phyloP scores from a whole-genome alignment of 2,113 vertebrate species.

The Centropus bengalensis region DNA sequence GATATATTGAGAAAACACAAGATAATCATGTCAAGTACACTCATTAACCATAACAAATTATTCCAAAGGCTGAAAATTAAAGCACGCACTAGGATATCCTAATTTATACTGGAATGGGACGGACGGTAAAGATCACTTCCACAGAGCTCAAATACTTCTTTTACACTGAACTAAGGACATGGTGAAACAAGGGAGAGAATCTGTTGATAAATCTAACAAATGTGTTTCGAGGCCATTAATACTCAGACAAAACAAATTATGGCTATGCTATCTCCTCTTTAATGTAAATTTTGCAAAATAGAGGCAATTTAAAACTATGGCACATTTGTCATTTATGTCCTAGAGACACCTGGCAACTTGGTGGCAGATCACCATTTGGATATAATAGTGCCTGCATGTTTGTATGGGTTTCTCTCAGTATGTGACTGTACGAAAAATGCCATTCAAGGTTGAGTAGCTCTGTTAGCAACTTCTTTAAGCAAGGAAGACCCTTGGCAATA shows the following conservation, averaged over 20 bases:
- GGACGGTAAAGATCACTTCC: background rate
- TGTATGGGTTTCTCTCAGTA: background rate
- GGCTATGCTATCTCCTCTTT: background rate
- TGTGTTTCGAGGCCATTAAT: background rate
- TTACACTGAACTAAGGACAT: background rate
- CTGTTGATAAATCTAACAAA: background rate
- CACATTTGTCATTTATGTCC: background rate
- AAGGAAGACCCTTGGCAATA: background rate
- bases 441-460: background rate
- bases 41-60: background rate
- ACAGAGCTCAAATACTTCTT: background rate
- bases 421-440: background rate
- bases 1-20: background rate
- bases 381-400: background rate
- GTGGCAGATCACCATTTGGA: background rate
- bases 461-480: background rate
- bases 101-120: background rate
- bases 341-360: background rate
- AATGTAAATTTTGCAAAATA: background rate
- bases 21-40: background rate
- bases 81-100: background rate
- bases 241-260: background rate
- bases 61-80: background rate
- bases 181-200: background rate
- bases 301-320: background rate